phyloP scores from a whole-genome alignment of 1,140 invertebrate species.

The Bombus ignitus region DNA sequence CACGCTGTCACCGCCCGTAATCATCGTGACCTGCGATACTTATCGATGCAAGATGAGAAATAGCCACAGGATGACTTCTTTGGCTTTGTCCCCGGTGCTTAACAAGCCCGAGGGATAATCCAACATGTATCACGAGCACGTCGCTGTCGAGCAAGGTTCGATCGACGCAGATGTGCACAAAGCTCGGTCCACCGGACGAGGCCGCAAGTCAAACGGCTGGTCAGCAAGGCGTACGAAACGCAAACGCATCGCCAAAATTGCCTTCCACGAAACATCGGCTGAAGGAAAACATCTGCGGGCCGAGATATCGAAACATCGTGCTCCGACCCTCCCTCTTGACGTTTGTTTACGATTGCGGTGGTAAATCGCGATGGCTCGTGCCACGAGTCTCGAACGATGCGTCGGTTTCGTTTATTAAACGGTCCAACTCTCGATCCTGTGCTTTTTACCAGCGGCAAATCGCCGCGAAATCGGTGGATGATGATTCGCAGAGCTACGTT shows the following conservation, averaged over 20 bases:
- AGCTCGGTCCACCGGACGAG: background rate
- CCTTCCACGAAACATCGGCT: slow-evolving; percentile 46
- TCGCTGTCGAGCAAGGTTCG: background rate
- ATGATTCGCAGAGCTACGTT: background rate
- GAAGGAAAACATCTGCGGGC: slow-evolving; percentile 65
- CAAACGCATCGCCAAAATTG: slow-evolving; percentile 51
- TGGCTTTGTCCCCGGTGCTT: background rate
- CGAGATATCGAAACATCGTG: slow-evolving; percentile 27
- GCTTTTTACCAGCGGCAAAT: background rate
- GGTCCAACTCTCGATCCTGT: background rate
- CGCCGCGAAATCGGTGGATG: background rate
- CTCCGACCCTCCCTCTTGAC: background rate
- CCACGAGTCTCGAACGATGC: background rate
- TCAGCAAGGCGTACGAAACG: slow-evolving; percentile 47
- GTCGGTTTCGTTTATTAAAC: slow-evolving; percentile 42
- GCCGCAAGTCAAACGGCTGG: slow-evolving; percentile 23
- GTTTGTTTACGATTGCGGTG: slow-evolving; percentile 1
- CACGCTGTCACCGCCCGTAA: background rate
- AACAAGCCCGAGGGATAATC: slow-evolving; percentile 9
- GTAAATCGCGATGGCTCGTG: slow-evolving; percentile 42
- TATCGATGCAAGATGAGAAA: slow-evolving; percentile 4
- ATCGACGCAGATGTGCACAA: slow-evolving; percentile 34
- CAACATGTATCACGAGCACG: slow-evolving; percentile 4
- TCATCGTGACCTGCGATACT: background rate
- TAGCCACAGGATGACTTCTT: background rate